Evolutionary conservation across 2,113 vertebrate species (phyloP).

Genomic region (Misgurnus mizolepis): DNA sequence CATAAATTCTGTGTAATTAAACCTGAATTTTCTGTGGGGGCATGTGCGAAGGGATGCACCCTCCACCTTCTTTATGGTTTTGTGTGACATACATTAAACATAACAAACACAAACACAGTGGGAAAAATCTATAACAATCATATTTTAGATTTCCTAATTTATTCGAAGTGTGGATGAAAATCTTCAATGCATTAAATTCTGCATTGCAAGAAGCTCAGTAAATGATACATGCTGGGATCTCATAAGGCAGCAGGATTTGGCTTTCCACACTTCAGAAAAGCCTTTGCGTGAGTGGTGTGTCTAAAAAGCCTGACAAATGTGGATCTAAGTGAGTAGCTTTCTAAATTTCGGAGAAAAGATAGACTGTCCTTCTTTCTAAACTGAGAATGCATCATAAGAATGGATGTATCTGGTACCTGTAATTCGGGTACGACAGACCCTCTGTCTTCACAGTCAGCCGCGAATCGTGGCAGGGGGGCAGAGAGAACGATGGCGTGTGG

Average conservation of each 20-base stretch:
- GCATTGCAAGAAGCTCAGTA: not conserved
- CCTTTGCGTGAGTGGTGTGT: not conserved
- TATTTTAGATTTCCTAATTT: too few species aligned
- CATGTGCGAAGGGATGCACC: not conserved
- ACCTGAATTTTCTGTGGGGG: too few species aligned
- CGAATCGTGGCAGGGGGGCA: conserved; percentile 90
- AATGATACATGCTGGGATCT: not conserved
- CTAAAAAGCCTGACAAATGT: not conserved
- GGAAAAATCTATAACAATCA: too few species aligned
- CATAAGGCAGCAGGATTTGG: not conserved
- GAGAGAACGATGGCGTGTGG: conserved; percentile 93
- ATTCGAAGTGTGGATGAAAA: too few species aligned
- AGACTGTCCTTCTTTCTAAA: not conserved
- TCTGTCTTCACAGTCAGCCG: conserved; percentile 87
- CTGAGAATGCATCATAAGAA: not conserved
- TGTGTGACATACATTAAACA: too few species aligned
- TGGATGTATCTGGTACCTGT: conserved; percentile 74
- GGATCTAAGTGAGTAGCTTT: not conserved
- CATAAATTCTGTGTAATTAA: too few species aligned
- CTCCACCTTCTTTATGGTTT: too few species aligned
- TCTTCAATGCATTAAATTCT: not conserved
- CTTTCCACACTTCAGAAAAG: not conserved
- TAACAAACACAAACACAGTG: too few species aligned
- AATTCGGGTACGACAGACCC: conserved; percentile 91
- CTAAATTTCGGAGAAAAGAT: not conserved